phyloP scores from a whole-genome alignment of 1,140 invertebrate genomes.

The Aphelenchoides besseyi region DNA sequence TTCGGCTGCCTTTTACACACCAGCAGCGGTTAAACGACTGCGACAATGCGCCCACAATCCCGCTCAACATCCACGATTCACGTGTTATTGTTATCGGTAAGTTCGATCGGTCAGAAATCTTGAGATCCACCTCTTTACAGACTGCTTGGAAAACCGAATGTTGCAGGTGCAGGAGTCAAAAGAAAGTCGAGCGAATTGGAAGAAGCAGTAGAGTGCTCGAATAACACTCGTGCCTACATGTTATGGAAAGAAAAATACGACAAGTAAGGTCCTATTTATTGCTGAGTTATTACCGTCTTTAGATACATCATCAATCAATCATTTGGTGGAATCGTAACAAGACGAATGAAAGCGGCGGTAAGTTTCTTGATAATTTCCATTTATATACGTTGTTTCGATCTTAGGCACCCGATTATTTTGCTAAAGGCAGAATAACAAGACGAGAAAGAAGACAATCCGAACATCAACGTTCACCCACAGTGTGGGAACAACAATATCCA shows the following conservation, averaged over 20 bases:
- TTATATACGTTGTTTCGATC: slow-evolving; percentile 19
- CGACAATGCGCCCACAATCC: slow-evolving; percentile 53
- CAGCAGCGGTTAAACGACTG: slow-evolving; percentile 33
- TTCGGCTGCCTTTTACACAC: slow-evolving; percentile 35
- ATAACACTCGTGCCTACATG: slow-evolving; percentile 46
- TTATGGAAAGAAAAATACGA: slow-evolving; percentile 55
- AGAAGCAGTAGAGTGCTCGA: slow-evolving; percentile 51
- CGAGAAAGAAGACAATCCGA: slow-evolving; percentile 14
- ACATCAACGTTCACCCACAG: slow-evolving; percentile 35
- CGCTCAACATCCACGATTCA: slow-evolving; percentile 39
- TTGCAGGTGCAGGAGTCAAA: slow-evolving; percentile 7
- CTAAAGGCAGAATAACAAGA: slow-evolving; percentile 34
- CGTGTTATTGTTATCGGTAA: slow-evolving; percentile 40
- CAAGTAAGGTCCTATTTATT: too few species aligned
- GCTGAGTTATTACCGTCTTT: too few species aligned
- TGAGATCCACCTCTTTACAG: slow-evolving; percentile 4
- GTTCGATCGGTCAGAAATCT: not conserved
- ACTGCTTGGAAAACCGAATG: not conserved
- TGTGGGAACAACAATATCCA: slow-evolving; percentile 54
- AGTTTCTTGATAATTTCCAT: not conserved
- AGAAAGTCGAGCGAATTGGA: slow-evolving; percentile 48
- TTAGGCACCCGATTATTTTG: slow-evolving; percentile 50
- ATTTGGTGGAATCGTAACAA: slow-evolving; percentile 35
- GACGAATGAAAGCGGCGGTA: slow-evolving; percentile 32
- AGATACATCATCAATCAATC: slow-evolving; percentile 53